These are phyloP conservation scores for Halocaridina rubra DNA, from an alignment of 2,888 invertebrate species.

Conservation along the genomic window DNA sequence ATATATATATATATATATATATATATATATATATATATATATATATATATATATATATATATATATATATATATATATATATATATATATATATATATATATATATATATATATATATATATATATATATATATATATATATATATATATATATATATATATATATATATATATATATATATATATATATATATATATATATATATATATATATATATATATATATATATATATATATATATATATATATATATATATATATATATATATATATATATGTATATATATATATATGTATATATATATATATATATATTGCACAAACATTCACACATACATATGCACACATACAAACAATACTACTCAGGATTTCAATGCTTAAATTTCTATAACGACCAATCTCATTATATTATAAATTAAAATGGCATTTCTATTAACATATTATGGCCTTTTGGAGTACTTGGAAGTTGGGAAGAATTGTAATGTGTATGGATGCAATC, in stretches of 20 bases:
- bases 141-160: not conserved
- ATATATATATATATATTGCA: not conserved
- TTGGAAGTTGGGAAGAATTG: too few species aligned
- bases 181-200: not conserved
- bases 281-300: not conserved
- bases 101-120: not conserved
- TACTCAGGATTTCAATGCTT: too few species aligned
- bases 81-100: not conserved
- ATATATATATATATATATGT: not conserved
- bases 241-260: not conserved
- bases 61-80: not conserved
- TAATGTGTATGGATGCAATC: too few species aligned
- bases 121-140: not conserved
- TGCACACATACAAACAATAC: not conserved
- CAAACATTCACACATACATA: not conserved
- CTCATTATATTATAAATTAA: too few species aligned
- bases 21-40: not conserved
- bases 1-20: not conserved
- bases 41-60: not conserved
- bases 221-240: not conserved
- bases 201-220: not conserved
- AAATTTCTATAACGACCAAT: too few species aligned
- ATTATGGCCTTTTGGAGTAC: too few species aligned
- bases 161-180: not conserved
- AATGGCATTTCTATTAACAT: too few species aligned